A percentile compares a stretch with the other conserved stretches of the same genome.
phyloP scores from a whole-genome alignment of 2,113 vertebrate genomes.

The Sphaerodactylus townsendi region DNA sequence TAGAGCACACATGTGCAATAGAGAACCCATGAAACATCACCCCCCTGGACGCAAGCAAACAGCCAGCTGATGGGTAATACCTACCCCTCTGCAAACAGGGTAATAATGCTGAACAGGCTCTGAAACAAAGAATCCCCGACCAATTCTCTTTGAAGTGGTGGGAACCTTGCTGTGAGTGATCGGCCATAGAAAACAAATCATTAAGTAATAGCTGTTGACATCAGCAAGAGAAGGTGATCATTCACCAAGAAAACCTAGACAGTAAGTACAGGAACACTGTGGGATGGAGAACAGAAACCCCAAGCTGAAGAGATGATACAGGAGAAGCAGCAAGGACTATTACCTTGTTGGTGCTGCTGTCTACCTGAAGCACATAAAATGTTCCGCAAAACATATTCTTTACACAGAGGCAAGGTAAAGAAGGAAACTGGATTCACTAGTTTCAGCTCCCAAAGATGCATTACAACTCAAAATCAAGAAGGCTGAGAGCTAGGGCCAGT shows the following conservation, averaged over 20 bases:
- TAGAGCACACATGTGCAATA: too few species aligned
- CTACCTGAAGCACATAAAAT: neutral
- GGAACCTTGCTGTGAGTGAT: too few species aligned
- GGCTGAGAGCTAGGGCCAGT: neutral
- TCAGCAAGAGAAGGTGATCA: neutral
- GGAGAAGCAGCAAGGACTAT: neutral
- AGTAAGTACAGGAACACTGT: neutral
- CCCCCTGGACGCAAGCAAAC: too few species aligned
- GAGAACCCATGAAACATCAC: too few species aligned
- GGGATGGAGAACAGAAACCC: neutral
- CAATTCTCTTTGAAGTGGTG: too few species aligned
- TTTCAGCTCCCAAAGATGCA: neutral
- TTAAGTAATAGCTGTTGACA: neutral
- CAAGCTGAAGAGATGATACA: neutral
- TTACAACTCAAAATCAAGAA: neutral
- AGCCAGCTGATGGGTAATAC: too few species aligned
- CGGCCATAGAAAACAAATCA: fast-evolving
- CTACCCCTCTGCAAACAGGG: too few species aligned
- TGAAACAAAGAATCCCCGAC: too few species aligned
- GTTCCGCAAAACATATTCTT: neutral
- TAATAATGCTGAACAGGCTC: too few species aligned
- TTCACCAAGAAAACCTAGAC: neutral
- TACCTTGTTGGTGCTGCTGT: neutral
- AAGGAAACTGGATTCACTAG: neutral
- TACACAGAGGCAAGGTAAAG: neutral